Evolutionary conservation across 2,888 invertebrate genomes (phyloP), one percentile per base, ranked within the genome.

Genomic region (Mimas tiliae): DNA sequence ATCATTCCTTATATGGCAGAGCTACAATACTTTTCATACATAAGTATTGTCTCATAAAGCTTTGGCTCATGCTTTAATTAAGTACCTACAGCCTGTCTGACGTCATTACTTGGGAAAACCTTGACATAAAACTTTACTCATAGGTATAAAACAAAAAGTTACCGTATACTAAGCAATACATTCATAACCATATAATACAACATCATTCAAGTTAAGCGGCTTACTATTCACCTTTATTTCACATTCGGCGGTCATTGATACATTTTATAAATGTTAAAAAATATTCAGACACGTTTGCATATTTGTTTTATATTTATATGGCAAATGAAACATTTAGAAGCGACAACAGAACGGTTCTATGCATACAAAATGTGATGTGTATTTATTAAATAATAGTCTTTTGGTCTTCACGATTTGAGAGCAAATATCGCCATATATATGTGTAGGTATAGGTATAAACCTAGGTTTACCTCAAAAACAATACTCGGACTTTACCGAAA

Each of bases 201-300:
- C 27, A 27, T 42, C 12, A 58, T 42, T 58, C 42, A 58, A 55
- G 55, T 55, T 55, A 55, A 58, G 19, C 58, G 58, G 38, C 58
- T 58, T 58, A 58, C 19, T 21, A 58, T 42, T 58, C 58, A 58
- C 58, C 58, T 58, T 42, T 42, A 58, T 42, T 58, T 58, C 58
- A 58, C 58, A 58, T 58, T 58, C 58, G 16, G 19, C 19, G 58
- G 58, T 58, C 58, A 58, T 42, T 58, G 55, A 55, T 58, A 42
- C 42, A 21, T 14, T 42, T 16, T 16, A n/a, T 38, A 58, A 42
- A 33, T 16, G 21, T 0, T 9, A 4, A 38, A 34, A 42, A 6
- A 19, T 42, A 42, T 58, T 58, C 6, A 19, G 19, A 42, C 53
- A n/a, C n/a, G 58, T 58, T 42, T 19, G 42, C 42, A 58, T 11